phyloP scores from a whole-genome alignment of 2,888 invertebrate genomes.

The Mantis religiosa region DNA sequence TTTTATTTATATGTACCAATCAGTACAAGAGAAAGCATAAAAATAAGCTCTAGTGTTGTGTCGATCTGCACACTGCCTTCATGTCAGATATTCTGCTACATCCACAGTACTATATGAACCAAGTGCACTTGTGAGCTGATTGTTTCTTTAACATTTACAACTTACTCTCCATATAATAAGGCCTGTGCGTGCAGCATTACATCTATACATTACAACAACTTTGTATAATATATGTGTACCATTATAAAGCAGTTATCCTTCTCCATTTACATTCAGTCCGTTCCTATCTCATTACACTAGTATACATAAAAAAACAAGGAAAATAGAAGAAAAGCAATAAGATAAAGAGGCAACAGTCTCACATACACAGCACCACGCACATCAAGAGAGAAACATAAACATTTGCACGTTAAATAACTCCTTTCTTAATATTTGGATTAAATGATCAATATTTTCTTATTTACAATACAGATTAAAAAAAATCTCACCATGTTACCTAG shows the following conservation, averaged over 20 bases:
- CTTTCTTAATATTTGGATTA: constrained; percentile 4
- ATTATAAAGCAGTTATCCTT: constrained; percentile 1
- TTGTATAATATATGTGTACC: not conserved
- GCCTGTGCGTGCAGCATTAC: not conserved
- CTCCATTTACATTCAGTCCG: not conserved
- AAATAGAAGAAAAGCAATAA: not conserved
- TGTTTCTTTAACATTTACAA: not conserved
- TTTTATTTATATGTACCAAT: too few relatives aligned
- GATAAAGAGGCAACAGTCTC: not conserved
- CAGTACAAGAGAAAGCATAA: too few relatives aligned
- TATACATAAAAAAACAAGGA: not conserved
- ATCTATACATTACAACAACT: constrained; percentile 5
- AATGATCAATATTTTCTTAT: not conserved
- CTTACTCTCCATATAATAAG: not conserved
- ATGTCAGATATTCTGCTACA: not conserved
- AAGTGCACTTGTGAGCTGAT: not conserved
- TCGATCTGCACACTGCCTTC: too few relatives aligned
- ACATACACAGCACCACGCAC: constrained; percentile 20
- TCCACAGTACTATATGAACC: not conserved
- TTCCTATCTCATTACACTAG: not conserved
- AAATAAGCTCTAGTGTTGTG: too few relatives aligned
- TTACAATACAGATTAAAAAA: not conserved
- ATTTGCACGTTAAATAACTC: constrained; percentile 20
- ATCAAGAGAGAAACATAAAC: constrained; percentile 1
- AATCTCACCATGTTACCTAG: not conserved